Evolutionary conservation across 1,140 invertebrate species (phyloP).

Genomic region (Anthonomus grandis): DNA sequence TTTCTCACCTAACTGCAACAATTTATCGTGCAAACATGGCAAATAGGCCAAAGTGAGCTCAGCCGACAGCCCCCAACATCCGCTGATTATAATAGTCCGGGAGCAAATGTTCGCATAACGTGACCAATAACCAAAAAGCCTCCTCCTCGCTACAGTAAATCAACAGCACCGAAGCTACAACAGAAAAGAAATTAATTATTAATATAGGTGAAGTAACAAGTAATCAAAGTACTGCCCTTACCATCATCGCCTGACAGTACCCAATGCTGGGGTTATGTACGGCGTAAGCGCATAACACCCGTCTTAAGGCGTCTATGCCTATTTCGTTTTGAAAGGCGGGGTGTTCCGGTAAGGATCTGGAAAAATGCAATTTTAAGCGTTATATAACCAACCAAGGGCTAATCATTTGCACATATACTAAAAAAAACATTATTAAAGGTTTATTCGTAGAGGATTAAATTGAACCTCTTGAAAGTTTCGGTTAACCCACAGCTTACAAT

Average conservation of each 20-base stretch:
- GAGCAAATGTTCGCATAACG: slow-evolving; percentile 91
- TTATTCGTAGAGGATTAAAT: no score
- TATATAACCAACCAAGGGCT: no score
- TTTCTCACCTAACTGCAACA: slow-evolving; percentile 68
- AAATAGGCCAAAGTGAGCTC: slow-evolving; percentile 84
- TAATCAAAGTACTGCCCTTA: no score
- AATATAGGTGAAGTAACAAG: no score
- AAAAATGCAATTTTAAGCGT: no score
- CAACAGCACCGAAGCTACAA: slow-evolving; percentile 79
- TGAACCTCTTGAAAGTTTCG: no score
- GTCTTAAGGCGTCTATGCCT: slow-evolving; percentile 82
- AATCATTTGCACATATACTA: no score
- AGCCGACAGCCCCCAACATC: slow-evolving; percentile 92
- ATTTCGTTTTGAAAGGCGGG: slow-evolving; percentile 90
- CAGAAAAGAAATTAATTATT: no score
- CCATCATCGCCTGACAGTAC: slow-evolving; percentile 95
- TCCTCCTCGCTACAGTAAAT: slow-evolving; percentile 96
- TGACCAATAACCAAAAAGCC: slow-evolving; percentile 95
- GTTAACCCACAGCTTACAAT: no score
- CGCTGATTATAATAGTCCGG: slow-evolving; percentile 98
- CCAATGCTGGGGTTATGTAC: slow-evolving; percentile 94
- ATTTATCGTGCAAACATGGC: slow-evolving; percentile 78
- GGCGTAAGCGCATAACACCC: slow-evolving; percentile 94
- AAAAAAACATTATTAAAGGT: no score
- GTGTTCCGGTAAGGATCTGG: slow-evolving; percentile 88